Evolutionary conservation across 2,888 invertebrate genomes (phyloP).

Genomic region (Scaeva pyrastri): DNA sequence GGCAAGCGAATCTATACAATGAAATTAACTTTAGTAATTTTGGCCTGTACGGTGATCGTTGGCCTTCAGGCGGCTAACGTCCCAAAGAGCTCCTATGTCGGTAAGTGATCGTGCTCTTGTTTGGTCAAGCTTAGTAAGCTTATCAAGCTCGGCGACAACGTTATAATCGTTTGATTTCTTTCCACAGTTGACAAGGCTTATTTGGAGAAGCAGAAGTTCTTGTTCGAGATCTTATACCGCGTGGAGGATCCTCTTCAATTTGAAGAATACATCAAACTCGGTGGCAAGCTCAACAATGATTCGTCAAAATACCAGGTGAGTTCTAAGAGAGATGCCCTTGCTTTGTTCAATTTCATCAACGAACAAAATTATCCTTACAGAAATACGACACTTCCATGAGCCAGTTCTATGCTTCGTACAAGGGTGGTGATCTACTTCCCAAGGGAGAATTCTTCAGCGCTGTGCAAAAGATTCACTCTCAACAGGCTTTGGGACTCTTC

Average conservation of each 20-base stretch:
- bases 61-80: conserved; percentile 78
- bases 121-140: too few species aligned
- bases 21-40: conserved; percentile 80
- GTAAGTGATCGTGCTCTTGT: conserved; percentile 14
- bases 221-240: conserved; percentile 79
- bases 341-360: not conserved
- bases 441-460: conserved; percentile 86
- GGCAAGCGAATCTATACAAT: conserved; percentile 72
- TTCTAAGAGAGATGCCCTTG: conserved; percentile 81
- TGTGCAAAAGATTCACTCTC: conserved; percentile 85
- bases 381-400: conserved; percentile 78
- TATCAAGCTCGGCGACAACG: not conserved
- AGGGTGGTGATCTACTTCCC: conserved; percentile 84
- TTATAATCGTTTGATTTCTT: not conserved
- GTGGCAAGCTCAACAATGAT: conserved; percentile 25
- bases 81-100: conserved; percentile 53
- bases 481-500: conserved; percentile 86
- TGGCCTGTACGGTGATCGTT: conserved; percentile 80
- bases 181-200: conserved; percentile 78
- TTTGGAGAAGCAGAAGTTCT: conserved; percentile 79
- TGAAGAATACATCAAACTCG: conserved; percentile 41
- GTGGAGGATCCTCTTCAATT: conserved; percentile 75
- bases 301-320: conserved; percentile 82
- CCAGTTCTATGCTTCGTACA: conserved; percentile 80
- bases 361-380: conserved; percentile 67